A percentile compares a stretch with the other conserved stretches of the same genome.
These are phyloP conservation scores for Cryptocephalus moraei DNA, from an alignment of 2,888 invertebrate genomes.

Conservation along the genomic window DNA sequence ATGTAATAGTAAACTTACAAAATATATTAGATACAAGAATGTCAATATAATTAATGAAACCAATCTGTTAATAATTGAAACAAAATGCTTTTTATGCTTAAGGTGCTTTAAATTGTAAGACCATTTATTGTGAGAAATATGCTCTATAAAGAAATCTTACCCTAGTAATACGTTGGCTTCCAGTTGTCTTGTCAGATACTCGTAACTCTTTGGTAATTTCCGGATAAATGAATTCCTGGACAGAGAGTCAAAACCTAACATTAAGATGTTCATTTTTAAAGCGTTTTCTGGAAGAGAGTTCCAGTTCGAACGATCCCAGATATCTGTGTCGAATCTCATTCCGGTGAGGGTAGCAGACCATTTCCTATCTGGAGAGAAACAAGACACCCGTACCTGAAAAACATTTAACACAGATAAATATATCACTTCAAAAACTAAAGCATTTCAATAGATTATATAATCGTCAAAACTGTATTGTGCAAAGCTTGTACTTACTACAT, in stretches of 20 bases:
- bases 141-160: constrained; percentile 30
- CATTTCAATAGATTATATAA: too few species aligned
- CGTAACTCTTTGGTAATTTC: constrained; percentile 65
- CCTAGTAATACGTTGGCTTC: constrained; percentile 58
- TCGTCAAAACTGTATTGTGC: not conserved
- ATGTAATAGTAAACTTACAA: too few species aligned
- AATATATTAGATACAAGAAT: too few species aligned
- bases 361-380: constrained; percentile 43
- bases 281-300: constrained; percentile 38
- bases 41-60: too few species aligned
- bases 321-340: constrained; percentile 41
- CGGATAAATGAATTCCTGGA: constrained; percentile 73
- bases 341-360: constrained; percentile 63
- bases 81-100: too few species aligned
- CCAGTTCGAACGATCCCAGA: constrained; percentile 40
- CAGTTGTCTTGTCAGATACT: constrained; percentile 52
- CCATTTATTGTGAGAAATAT: too few species aligned
- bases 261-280: constrained; percentile 59
- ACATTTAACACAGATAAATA: too few species aligned
- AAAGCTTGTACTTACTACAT: constrained; percentile 41
- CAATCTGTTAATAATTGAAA: too few species aligned
- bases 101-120: too few species aligned
- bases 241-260: constrained; percentile 83
- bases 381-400: constrained; percentile 50
- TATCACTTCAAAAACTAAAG: too few species aligned